Evolutionary conservation across 2,113 vertebrate species (phyloP).

Genomic region (Corythoichthys haematopterus): DNA sequence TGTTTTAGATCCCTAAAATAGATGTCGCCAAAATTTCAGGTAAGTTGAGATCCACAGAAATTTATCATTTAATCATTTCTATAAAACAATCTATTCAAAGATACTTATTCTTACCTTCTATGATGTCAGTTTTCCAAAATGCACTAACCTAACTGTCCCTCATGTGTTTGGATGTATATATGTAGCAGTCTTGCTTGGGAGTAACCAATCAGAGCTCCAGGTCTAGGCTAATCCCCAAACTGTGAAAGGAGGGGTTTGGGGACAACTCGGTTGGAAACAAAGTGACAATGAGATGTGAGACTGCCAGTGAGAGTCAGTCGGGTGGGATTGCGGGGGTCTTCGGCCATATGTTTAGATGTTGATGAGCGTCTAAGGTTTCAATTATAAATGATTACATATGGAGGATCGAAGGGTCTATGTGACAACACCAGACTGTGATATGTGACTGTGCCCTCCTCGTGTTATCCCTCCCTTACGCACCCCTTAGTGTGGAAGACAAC

Average conservation of each 20-base stretch:
- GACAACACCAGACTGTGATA: constrained; percentile 40
- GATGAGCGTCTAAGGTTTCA: constrained; percentile 61
- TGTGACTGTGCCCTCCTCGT: constrained; percentile 9
- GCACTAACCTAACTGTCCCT: constrained; percentile 43
- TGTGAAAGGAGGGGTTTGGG: constrained; percentile 7
- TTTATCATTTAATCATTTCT: neutral
- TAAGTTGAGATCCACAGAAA: neutral
- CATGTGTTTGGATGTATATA: constrained; percentile 34
- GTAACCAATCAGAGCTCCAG: constrained; percentile 60
- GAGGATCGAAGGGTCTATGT: neutral
- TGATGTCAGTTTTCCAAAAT: constrained; percentile 60
- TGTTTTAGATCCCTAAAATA: neutral
- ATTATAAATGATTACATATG: constrained; percentile 53
- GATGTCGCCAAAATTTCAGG: neutral
- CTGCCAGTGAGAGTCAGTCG: constrained; percentile 46
- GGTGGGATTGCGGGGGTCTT: constrained; percentile 22
- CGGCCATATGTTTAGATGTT: constrained; percentile 61
- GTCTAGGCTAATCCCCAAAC: constrained; percentile 60
- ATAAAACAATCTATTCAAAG: neutral
- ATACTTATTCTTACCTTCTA: constrained; percentile 65
- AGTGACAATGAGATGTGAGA: constrained; percentile 56
- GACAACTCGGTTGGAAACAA: constrained; percentile 41
- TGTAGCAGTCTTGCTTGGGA: constrained; percentile 66
- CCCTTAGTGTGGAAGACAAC: constrained; percentile 5
- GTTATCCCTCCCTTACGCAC: neutral